phyloP scores from a whole-genome alignment of 2,113 vertebrate genomes.

The Promerops cafer region DNA sequence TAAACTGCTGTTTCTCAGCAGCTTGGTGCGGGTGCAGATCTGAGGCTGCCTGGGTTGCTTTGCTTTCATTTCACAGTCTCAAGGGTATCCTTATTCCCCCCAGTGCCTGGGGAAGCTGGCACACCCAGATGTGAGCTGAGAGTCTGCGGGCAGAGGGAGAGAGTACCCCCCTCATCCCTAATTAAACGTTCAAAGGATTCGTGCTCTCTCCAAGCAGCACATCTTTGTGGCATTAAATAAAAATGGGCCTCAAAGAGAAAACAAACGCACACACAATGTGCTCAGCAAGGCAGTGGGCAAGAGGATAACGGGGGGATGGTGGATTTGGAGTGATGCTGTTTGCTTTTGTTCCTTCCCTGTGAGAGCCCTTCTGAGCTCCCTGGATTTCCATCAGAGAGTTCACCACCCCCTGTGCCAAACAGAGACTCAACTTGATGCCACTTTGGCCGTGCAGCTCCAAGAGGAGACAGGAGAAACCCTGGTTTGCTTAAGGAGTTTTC shows the following conservation, averaged over 20 bases:
- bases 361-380: neutral
- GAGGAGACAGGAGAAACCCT: neutral
- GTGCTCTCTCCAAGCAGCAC: neutral
- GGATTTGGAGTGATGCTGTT: neutral
- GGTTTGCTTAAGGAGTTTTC: neutral
- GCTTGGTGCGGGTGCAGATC: neutral
- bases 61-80: conserved; percentile 16
- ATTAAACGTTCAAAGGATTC: conserved; percentile 12
- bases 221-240: conserved; percentile 15
- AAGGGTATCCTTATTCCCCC: neutral
- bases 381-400: neutral
- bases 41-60: conserved; percentile 26
- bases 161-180: neutral
- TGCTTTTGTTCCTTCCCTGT: neutral
- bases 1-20: conserved; percentile 32
- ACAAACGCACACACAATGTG: neutral
- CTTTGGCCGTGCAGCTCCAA: neutral
- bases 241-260: neutral
- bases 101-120: neutral
- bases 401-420: neutral
- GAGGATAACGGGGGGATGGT: neutral
- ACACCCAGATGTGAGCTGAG: neutral
- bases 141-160: neutral
- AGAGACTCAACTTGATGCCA: neutral
- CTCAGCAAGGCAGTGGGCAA: neutral